Base-by-base conservation (phyloP, 2,113 vertebrate species). In the Mohoua ochrocephala region DNA sequence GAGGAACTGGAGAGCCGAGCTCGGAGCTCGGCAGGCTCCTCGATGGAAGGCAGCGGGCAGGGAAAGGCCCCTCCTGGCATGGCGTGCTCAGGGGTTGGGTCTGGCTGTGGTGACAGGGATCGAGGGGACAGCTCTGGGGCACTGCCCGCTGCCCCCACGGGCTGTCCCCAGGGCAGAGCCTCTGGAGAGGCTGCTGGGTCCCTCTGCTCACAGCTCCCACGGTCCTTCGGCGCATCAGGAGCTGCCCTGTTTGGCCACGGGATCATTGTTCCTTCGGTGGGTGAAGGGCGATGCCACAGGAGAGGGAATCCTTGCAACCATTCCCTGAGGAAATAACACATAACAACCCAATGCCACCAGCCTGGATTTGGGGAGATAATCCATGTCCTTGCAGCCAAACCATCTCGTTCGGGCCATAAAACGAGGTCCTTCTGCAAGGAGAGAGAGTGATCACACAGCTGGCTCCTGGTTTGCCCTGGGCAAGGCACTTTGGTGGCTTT, bases 61-160 rank as follows among this genome's bases (percentile, higher is more conserved):
- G 53, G 33, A 41, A n/a, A 42, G 1, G 70, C 15, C 54, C 73
- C 35, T 76, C 23, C 63, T 1, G 0, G 45, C 20, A 12, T 1
- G 3, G 50, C 0, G 1, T 5, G n/a, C 65, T 5, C 10, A 28
- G 42, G 37, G 6, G 4, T 5, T 39, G 0, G 1, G 23, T 19
- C 35, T 28, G 80, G 26, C 10, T 2, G 37, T 1, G 47, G 47
- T 33, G 52, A 17, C 28, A 56, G 3, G 1, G 64, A 22, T 37
- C 0, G 1, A 60, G 71, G 37, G 57, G 68, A 14, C 0, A 1
- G 33, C 54, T 24, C 74, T 10, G 78, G 84, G 64, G 9, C 27
- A 2, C 3, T 7, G 45, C 45, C 42, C 11, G 8, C 4, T 30
- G 53, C 33, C 63, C 63, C 68, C 4, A 1, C 0, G 60, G 65